A percentile compares a stretch with the other conserved stretches of the same genome.
phyloP scores from a whole-genome alignment of 2,888 invertebrate genomes.

The Agrochola circellaris region DNA sequence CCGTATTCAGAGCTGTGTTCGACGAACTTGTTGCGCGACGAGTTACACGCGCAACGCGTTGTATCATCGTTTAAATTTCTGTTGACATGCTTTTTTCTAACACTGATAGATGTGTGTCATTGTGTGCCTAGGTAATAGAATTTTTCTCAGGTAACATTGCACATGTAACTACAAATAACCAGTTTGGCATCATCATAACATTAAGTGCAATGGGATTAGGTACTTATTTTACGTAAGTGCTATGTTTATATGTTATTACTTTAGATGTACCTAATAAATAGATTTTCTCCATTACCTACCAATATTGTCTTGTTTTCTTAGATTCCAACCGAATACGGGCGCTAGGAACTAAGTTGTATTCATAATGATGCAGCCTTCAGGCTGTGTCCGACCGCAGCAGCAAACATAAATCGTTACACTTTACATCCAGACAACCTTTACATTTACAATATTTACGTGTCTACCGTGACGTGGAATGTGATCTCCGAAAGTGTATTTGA shows the following conservation, averaged over 20 bases:
- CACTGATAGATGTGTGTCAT: too few species aligned
- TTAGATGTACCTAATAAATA: background rate
- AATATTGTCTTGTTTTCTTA: background rate
- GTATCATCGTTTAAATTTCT: background rate
- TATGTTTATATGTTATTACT: background rate
- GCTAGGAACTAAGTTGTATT: conserved; percentile 32
- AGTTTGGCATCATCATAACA: background rate
- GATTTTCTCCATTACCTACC: background rate
- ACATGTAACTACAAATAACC: background rate
- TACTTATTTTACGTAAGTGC: background rate
- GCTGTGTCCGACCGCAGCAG: conserved; percentile 28
- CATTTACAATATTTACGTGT: conserved; percentile 58
- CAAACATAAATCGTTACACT: conserved; percentile 57
- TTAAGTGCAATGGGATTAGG: background rate
- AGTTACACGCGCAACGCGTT: conserved; percentile 8
- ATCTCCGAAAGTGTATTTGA: conserved; percentile 40
- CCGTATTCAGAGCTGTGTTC: conserved; percentile 50
- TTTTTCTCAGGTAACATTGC: background rate
- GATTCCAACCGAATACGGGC: conserved; percentile 52
- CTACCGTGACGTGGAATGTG: conserved; percentile 25
- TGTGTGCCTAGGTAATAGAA: background rate
- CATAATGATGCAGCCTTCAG: conserved; percentile 31
- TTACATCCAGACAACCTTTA: conserved; percentile 61
- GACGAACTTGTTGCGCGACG: conserved; percentile 1
- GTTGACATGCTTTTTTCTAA: background rate